Conservation (phyloP, 2,888 invertebrate genomes). For the Crematogaster levior region DNA sequence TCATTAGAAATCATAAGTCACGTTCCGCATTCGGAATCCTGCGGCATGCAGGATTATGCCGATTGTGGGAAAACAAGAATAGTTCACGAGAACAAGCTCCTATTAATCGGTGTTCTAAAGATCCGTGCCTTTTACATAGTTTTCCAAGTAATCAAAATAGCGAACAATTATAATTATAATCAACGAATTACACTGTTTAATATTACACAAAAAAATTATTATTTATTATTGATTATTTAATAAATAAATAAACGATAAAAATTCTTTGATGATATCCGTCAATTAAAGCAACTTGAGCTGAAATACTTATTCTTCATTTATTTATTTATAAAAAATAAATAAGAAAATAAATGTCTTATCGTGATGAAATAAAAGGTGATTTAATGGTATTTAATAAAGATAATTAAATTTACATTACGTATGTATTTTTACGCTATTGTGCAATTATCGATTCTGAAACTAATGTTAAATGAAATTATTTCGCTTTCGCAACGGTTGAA, state of each 20-base stretch:
- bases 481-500: neutral
- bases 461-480: constrained; percentile 12
- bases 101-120: neutral
- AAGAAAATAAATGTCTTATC: no score
- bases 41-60: neutral
- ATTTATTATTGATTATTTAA: neutral
- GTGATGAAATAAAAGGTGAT: neutral
- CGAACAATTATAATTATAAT: neutral
- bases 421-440: neutral
- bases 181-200: neutral
- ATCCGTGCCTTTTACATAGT: neutral
- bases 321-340: neutral
- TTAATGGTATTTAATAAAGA: no score
- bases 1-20: constrained; percentile 14
- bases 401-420: neutral
- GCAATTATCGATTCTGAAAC: neutral
- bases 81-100: neutral
- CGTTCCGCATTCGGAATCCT: neutral
- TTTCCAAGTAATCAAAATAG: neutral
- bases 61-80: neutral
- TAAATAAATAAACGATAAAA: neutral
- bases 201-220: neutral
- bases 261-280: neutral
- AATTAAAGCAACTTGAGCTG: neutral
- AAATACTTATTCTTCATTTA: neutral